Percentiles rank a stretch among this genome's conserved stretches.
These are phyloP conservation scores for Eurytoma californica DNA, from an alignment of 2,888 invertebrate species.

Conservation along the genomic window DNA sequence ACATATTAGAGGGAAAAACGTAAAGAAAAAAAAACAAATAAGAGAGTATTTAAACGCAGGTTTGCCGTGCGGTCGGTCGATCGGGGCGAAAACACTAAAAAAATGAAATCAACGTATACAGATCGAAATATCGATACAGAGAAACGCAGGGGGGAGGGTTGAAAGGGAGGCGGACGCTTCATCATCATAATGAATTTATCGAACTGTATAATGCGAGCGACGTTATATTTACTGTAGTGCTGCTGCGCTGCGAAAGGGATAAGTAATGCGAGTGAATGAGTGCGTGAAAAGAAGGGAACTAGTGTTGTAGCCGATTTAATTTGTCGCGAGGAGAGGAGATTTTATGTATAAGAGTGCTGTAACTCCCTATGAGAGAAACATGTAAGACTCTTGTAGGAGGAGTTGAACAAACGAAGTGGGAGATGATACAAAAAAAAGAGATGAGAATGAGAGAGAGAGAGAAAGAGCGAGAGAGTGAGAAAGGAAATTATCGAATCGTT, in stretches of 20 bases:
- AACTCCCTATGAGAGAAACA: conserved; percentile 17
- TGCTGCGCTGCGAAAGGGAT: conserved; percentile 30
- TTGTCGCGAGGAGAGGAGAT: background rate
- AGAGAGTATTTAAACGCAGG: conserved; percentile 33
- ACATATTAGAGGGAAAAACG: conserved; percentile 23
- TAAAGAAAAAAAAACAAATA: conserved; percentile 4
- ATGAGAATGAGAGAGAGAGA: background rate
- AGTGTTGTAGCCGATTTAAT: conserved; percentile 40
- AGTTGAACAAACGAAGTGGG: background rate
- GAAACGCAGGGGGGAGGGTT: background rate
- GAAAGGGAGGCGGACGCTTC: conserved; percentile 23
- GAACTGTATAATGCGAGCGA: conserved; percentile 43
- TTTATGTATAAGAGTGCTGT: background rate
- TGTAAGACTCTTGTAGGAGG: conserved; percentile 19
- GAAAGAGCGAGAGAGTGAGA: conserved; percentile 42
- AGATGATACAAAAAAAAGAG: conserved; percentile 10
- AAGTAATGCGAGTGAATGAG: conserved; percentile 36
- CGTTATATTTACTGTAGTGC: conserved; percentile 35
- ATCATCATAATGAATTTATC: conserved; percentile 35
- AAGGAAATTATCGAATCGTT: conserved; percentile 64
- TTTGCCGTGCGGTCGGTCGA: conserved; percentile 47
- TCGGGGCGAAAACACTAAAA: background rate
- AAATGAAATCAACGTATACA: background rate
- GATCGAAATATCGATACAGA: conserved; percentile 48
- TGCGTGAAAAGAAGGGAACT: background rate